A percentile compares a stretch with the other conserved stretches of the same genome.
phyloP scores from a whole-genome alignment of 92 coral and sea anemone species.

The Epizoanthus ramosus region DNA sequence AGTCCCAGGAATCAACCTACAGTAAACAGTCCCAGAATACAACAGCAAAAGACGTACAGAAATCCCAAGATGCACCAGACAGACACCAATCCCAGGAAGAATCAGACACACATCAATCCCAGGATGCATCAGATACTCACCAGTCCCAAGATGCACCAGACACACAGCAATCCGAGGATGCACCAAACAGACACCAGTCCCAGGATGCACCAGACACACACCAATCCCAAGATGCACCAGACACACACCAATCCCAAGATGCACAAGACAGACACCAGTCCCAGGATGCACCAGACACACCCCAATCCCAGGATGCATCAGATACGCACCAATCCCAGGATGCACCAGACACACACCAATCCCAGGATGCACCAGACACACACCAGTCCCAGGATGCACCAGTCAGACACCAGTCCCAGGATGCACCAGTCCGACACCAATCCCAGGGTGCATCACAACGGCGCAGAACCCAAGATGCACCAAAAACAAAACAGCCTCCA shows the following conservation, averaged over 20 bases:
- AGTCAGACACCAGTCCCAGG: neutral
- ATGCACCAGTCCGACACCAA: neutral
- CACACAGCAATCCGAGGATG: neutral
- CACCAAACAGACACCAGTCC: neutral
- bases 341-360: neutral
- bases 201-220: constrained; percentile 1
- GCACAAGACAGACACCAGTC: neutral
- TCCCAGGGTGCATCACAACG: neutral
- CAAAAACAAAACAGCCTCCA: neutral
- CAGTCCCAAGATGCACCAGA: neutral
- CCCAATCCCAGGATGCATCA: neutral
- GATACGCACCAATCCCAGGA: neutral
- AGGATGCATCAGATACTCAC: neutral
- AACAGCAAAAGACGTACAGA: neutral
- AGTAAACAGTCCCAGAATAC: neutral
- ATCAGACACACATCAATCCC: neutral
- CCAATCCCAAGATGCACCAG: neutral
- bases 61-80: neutral
- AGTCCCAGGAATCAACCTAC: neutral
- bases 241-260: neutral
- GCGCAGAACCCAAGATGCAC: neutral
- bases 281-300: neutral
- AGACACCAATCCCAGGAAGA: neutral
- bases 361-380: neutral
- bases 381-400: neutral